phyloP scores from a whole-genome alignment of 2,113 vertebrate genomes.

The Piprites chloris region DNA sequence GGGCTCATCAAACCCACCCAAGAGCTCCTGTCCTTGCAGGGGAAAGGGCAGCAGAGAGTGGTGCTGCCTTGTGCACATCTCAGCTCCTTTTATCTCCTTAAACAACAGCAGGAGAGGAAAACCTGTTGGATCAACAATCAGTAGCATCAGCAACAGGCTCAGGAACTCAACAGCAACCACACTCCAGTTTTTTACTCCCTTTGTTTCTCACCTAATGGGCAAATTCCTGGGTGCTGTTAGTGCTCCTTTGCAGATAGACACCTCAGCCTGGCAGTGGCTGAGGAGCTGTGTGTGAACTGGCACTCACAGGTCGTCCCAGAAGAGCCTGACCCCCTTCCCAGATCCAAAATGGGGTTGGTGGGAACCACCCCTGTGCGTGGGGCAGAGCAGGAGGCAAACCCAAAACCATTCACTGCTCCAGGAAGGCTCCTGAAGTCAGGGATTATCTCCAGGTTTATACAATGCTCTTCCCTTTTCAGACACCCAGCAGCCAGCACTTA shows the following conservation, averaged over 20 bases:
- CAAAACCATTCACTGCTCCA: background rate
- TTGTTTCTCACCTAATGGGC: background rate
- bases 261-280: background rate
- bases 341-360: background rate
- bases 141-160: background rate
- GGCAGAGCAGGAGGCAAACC: background rate
- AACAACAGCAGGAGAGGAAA: background rate
- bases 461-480: background rate
- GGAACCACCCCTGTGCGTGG: background rate
- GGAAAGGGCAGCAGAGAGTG: conserved; percentile 22
- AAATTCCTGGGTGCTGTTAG: background rate
- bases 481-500: background rate
- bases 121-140: background rate
- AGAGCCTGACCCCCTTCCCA: background rate
- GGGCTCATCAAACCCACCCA: background rate
- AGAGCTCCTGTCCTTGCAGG: background rate
- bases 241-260: background rate
- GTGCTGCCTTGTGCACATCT: background rate
- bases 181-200: background rate
- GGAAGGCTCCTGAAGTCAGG: background rate
- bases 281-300: background rate
- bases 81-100: background rate
- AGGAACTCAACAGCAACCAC: background rate
- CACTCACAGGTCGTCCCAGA: background rate
- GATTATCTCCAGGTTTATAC: background rate